phyloP scores from a whole-genome alignment of 2,888 invertebrate species.

The Didymodactylos carnosus region DNA sequence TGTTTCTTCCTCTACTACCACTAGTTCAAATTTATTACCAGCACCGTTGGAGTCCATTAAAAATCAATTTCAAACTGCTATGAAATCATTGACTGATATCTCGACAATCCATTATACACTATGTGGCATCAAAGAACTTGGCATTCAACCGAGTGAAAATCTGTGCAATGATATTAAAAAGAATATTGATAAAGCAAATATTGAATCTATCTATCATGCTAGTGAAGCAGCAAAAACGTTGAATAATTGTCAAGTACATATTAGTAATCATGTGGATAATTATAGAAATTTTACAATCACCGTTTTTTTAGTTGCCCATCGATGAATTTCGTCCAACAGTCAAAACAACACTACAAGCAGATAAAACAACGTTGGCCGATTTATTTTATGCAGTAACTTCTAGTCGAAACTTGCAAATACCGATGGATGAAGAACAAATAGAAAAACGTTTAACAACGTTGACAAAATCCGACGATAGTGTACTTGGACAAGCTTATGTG shows the following conservation, averaged over 20 bases:
- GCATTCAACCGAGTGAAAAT: background rate
- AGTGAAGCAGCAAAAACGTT: conserved; percentile 45
- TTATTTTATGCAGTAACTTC: background rate
- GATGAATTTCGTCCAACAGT: background rate
- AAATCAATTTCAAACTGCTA: background rate
- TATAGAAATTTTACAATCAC: background rate
- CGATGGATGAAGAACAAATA: background rate
- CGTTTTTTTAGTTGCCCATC: background rate
- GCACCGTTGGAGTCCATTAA: background rate
- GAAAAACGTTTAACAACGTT: background rate
- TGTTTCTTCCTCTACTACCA: conserved; percentile 18
- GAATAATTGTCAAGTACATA: conserved; percentile 27
- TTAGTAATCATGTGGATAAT: background rate
- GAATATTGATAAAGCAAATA: conserved; percentile 29
- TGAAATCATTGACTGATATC: background rate
- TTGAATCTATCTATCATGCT: conserved; percentile 45
- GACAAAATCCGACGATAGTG: background rate
- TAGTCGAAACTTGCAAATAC: background rate
- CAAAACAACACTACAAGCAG: background rate
- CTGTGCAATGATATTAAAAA: conserved; percentile 37
- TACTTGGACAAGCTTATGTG: background rate
- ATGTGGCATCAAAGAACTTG: background rate
- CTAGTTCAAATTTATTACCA: background rate
- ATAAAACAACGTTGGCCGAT: background rate
- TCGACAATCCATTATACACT: background rate